Evolutionary conservation across 2,888 invertebrate species (phyloP).

Genomic region (Brachyptera putata): DNA sequence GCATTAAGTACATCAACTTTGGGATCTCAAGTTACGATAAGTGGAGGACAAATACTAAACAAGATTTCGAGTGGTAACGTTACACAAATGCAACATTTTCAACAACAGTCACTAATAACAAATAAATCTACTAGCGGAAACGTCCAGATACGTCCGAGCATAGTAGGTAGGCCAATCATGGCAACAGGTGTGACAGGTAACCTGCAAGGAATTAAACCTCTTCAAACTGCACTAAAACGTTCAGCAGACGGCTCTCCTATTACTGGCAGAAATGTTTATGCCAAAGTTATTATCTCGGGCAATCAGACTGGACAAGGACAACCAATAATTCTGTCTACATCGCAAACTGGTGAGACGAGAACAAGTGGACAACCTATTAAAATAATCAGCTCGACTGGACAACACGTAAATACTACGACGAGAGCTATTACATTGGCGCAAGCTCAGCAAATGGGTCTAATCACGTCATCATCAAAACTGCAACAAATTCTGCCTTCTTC

Average conservation of each 20-base stretch:
- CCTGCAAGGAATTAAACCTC: constrained; percentile 41
- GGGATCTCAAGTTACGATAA: constrained; percentile 25
- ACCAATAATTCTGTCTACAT: constrained; percentile 43
- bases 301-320: constrained; percentile 43
- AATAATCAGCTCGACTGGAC: constrained; percentile 41
- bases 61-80: constrained; percentile 43
- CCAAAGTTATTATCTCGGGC: constrained; percentile 46
- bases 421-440: constrained; percentile 63
- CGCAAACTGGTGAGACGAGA: constrained; percentile 36
- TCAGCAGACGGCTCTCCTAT: constrained; percentile 45
- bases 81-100: constrained; percentile 38
- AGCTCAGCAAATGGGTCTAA: constrained; percentile 58
- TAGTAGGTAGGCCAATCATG: constrained; percentile 40
- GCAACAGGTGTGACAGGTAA: constrained; percentile 40
- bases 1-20: too few relatives aligned
- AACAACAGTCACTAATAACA: constrained; percentile 44
- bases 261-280: constrained; percentile 44
- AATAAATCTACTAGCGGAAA: constrained; percentile 45
- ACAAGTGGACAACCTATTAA: constrained; percentile 41
- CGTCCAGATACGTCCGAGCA: constrained; percentile 43
- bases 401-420: constrained; percentile 38
- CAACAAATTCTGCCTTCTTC: constrained; percentile 46
- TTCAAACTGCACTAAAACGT: constrained; percentile 41
- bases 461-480: constrained; percentile 49
- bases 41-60: constrained; percentile 41